Evolutionary conservation across 2,888 invertebrate genomes (phyloP).

Genomic region (Pterobdella sp.): DNA sequence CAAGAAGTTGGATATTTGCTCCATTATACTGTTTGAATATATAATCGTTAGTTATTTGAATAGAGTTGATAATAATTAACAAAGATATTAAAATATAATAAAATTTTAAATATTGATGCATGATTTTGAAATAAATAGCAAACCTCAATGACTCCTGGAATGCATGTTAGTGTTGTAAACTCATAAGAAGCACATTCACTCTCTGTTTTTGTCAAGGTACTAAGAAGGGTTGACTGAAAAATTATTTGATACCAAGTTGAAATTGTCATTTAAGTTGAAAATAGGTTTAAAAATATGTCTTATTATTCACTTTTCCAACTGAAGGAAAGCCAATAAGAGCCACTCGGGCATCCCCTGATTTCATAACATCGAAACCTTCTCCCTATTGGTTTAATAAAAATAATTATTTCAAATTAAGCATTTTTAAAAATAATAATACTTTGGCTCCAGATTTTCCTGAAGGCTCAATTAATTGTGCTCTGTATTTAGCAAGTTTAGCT

Average conservation of each 20-base stretch:
- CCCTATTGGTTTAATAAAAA: slow-evolving; percentile 46
- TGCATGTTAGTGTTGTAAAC: slow-evolving; percentile 96
- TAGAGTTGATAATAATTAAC: not conserved
- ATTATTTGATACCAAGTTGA: not conserved
- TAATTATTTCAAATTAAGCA: not conserved
- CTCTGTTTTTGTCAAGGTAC: slow-evolving; percentile 87
- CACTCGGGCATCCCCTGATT: slow-evolving; percentile 95
- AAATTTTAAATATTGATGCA: not conserved
- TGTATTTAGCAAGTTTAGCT: slow-evolving; percentile 58
- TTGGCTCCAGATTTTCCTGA: slow-evolving; percentile 80
- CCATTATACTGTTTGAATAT: slow-evolving; percentile 67
- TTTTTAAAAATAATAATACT: slow-evolving; percentile 47
- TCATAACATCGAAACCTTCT: slow-evolving; percentile 92
- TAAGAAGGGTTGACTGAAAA: slow-evolving; percentile 78
- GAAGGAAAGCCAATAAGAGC: slow-evolving; percentile 97
- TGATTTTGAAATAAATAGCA: slow-evolving; percentile 17
- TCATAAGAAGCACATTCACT: slow-evolving; percentile 95
- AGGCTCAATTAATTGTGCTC: slow-evolving; percentile 81
- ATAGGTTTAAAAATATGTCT: not conserved
- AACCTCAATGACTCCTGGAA: slow-evolving; percentile 89
- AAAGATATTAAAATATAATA: not conserved
- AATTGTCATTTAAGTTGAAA: not conserved
- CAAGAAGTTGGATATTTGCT: slow-evolving; percentile 92
- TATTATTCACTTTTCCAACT: slow-evolving; percentile 76
- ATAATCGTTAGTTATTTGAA: not conserved